phyloP scores from a whole-genome alignment of 2,797 vertebrate species.

The Cossypha heuglini region DNA sequence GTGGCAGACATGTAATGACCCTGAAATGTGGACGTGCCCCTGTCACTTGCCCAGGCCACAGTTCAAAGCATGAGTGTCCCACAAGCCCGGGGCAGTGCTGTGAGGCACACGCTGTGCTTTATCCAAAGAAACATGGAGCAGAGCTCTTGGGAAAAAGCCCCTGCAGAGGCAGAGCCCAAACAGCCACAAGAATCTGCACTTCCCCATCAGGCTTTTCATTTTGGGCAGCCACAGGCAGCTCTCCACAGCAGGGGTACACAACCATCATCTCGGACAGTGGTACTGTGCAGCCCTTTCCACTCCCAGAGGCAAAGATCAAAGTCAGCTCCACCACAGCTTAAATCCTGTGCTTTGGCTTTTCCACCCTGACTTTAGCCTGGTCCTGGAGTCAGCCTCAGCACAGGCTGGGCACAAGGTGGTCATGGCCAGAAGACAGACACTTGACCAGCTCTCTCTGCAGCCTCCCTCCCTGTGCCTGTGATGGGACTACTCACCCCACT shows the following conservation, averaged over 20 bases:
- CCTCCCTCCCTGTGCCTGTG: background rate
- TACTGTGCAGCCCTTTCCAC: background rate
- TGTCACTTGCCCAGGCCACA: background rate
- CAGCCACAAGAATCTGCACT: rapidly evolving
- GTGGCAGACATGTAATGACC: background rate
- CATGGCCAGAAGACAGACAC: rapidly evolving
- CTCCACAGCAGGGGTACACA: background rate
- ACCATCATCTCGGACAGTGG: rapidly evolving
- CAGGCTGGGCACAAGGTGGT: background rate
- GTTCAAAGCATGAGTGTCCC: background rate
- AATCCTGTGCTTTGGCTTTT: background rate
- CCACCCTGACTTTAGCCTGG: background rate
- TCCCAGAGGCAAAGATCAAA: background rate
- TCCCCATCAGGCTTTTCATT: rapidly evolving
- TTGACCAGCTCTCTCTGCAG: background rate
- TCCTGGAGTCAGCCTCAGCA: background rate
- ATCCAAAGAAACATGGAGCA: rapidly evolving
- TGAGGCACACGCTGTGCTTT: rapidly evolving
- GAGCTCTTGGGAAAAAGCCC: background rate
- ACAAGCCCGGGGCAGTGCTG: background rate
- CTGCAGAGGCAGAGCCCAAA: rapidly evolving
- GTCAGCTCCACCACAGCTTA: background rate
- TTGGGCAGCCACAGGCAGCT: rapidly evolving
- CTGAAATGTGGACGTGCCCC: background rate
- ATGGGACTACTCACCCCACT: background rate